Conservation (phyloP, 2,888 invertebrate genomes). For the Apantesis nais region DNA sequence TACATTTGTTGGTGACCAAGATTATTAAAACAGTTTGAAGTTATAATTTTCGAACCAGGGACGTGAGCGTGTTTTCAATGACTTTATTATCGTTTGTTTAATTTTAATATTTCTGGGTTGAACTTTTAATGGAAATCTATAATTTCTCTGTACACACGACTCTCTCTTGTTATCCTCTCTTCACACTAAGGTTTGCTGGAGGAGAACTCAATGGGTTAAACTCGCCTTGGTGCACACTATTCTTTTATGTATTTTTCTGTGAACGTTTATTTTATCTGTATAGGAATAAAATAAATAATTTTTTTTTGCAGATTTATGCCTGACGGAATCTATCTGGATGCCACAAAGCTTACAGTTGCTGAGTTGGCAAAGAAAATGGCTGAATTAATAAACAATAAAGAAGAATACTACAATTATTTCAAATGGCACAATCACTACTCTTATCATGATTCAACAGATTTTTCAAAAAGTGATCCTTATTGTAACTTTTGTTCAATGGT, state of each 20-base stretch:
- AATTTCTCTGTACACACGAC: no score
- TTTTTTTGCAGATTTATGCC: slow-evolving; percentile 50
- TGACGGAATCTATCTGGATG: slow-evolving; percentile 45
- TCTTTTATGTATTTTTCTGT: not conserved
- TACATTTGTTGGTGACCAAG: no score
- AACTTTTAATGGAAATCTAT: no score
- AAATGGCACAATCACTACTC: slow-evolving; percentile 59
- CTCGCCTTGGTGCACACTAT: no score
- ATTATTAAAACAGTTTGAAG: no score
- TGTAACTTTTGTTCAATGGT: slow-evolving; percentile 44
- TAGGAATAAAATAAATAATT: no score
- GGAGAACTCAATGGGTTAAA: no score
- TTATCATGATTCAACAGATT: slow-evolving; percentile 38
- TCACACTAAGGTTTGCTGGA: no score
- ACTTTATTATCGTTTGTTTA: no score
- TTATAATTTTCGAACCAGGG: no score
- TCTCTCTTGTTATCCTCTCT: no score
- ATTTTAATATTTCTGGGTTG: no score
- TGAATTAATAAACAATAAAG: slow-evolving; percentile 44
- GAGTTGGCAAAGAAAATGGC: slow-evolving; percentile 46
- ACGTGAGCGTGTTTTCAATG: not conserved
- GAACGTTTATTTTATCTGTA: not conserved
- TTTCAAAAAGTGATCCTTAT: slow-evolving; percentile 34
- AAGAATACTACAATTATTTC: slow-evolving; percentile 51
- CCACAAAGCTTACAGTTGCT: slow-evolving; percentile 17